Base-by-base conservation (phyloP, 2,113 vertebrate genomes). In the Syngnathus scovelli region DNA sequence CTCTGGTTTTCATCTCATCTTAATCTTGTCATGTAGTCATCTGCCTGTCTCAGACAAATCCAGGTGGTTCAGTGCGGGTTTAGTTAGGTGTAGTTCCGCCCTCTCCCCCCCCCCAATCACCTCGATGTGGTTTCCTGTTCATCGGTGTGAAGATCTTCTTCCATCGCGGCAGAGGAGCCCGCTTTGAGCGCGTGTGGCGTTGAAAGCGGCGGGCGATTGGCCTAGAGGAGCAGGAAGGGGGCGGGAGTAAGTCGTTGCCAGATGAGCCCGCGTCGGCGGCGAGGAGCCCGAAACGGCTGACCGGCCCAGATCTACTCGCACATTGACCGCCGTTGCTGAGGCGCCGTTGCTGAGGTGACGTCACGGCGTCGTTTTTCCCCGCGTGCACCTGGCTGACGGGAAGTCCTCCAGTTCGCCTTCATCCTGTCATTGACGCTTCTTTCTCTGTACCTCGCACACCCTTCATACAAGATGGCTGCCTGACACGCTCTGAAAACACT, bases 91-190 rank as follows among this genome's bases (percentile, higher is more conserved):
- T 38, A 18, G 27, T 18, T 37, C n/a, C 38, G 1, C 38, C 41
- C 21, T 18, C 9, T 0, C 0, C 9, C 61, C 0, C 0, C 23
- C 61, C n/a, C 10, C 64, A 6, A 15, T 86, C 55, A 62, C 76
- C 78, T 70, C 74, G 64, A 54, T 85, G 86, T 85, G 89, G 89
- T 90, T 91, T 91, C 90, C 89, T 92, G 90, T 90, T 82, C 82
- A 89, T 81, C 85, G 86, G 82, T 81, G 78, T 75, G 76, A 88
- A 80, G 75, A 72, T 38, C 38, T 72, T 74, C 46, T 27, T 48
- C 58, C 52, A 63, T 18, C 6, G 19, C 44, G 2, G 23, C 55
- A 36, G 49, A 33, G 4, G 46, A 37, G 15, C 18, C 3, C 16
- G 18, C 43, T 55, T 15, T 18, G 13, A 48, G 13, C 13, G 44